phyloP scores from a whole-genome alignment of 1,140 invertebrate species.

The Nomia melanderi region DNA sequence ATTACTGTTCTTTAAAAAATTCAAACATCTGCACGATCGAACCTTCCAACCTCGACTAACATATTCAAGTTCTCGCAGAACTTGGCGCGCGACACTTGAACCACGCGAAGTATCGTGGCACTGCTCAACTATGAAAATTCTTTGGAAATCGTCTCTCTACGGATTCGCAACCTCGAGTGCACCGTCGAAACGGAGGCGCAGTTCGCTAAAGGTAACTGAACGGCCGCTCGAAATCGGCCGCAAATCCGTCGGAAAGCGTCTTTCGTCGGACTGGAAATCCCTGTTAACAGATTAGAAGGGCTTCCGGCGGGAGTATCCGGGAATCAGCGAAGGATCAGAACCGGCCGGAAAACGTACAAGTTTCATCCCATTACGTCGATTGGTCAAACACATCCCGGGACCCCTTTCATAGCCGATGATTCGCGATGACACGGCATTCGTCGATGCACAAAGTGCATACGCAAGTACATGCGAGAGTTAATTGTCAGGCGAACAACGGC shows the following conservation, averaged over 20 bases:
- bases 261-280: constrained; percentile 9
- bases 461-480: no score
- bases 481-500: no score
- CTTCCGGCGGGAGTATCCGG: constrained; percentile 11
- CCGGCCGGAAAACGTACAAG: constrained; percentile 28
- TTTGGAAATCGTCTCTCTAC: no score
- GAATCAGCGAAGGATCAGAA: constrained; percentile 18
- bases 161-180: no score
- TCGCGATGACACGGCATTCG: not conserved
- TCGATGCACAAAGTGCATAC: no score
- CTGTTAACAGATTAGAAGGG: constrained; percentile 23
- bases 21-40: no score
- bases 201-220: constrained; percentile 5
- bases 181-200: not conserved
- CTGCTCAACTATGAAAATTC: no score
- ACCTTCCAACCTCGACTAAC: no score
- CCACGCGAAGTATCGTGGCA: no score
- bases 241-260: not conserved
- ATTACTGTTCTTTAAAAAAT: no score
- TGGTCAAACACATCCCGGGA: not conserved
- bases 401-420: not conserved
- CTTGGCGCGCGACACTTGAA: no score
- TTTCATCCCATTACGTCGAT: constrained; percentile 31
- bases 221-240: not conserved
- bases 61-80: no score